Conservation (phyloP, 2,888 invertebrate genomes). For the Lampropteryx suffumata region DNA sequence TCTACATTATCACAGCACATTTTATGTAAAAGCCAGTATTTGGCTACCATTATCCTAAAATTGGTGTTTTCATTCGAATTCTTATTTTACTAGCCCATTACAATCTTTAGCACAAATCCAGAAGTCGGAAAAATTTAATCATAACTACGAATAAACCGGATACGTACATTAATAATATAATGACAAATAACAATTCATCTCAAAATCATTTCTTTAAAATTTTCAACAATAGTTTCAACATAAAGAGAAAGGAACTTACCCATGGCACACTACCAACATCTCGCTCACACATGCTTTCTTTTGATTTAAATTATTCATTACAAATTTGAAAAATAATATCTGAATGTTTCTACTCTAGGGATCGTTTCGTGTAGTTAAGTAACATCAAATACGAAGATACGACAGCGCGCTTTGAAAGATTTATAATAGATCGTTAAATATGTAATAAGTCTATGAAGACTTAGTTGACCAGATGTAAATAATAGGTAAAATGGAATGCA, state of each 20-base stretch:
- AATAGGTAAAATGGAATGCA: too few relatives aligned
- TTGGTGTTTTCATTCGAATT: conserved; percentile 7
- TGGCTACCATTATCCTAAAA: conserved; percentile 12
- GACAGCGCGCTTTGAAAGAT: conserved; percentile 2
- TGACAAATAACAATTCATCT: too few relatives aligned
- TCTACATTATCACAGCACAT: conserved; percentile 21
- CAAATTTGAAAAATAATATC: neutral
- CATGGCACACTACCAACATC: conserved; percentile 7
- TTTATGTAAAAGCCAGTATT: conserved; percentile 5
- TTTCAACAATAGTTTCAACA: too few relatives aligned
- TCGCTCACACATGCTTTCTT: neutral
- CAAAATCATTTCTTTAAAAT: too few relatives aligned
- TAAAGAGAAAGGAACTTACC: conserved; percentile 8
- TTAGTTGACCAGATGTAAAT: too few relatives aligned
- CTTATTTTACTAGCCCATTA: neutral
- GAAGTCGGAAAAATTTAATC: too few relatives aligned
- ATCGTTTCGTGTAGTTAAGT: conserved; percentile 9
- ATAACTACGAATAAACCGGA: too few relatives aligned
- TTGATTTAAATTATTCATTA: neutral
- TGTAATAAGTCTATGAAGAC: too few relatives aligned
- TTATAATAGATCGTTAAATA: too few relatives aligned
- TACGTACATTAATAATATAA: too few relatives aligned
- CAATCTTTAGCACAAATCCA: neutral
- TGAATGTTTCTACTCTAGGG: conserved; percentile 3
- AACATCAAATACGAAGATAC: neutral